Percentiles rank a stretch among this genome's conserved stretches.
Conservation (phyloP, 2,797 vertebrate species). For the Girardinus metallicus region DNA sequence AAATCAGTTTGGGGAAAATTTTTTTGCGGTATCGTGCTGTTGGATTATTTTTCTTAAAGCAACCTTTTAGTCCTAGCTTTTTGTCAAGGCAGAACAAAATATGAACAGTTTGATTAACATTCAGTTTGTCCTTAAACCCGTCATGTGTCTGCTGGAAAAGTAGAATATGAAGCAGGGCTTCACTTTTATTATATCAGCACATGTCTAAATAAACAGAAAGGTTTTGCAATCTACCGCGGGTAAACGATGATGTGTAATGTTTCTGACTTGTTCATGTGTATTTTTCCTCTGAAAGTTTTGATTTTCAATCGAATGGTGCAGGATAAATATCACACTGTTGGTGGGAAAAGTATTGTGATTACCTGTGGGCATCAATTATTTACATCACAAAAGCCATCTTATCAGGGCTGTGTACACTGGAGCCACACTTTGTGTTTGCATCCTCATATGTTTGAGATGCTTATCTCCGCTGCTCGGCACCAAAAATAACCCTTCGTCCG, state of each 20-base stretch:
- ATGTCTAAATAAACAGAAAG: neutral
- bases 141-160: neutral
- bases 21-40: neutral
- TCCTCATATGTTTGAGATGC: neutral
- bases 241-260: neutral
- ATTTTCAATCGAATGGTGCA: neutral
- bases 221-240: neutral
- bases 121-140: neutral
- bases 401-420: neutral
- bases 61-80: neutral
- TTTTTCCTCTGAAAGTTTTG: neutral
- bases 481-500: slow-evolving; percentile 28
- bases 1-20: neutral
- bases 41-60: neutral
- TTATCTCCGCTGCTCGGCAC: slow-evolving; percentile 6
- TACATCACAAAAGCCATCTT: neutral
- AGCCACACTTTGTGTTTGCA: neutral
- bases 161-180: neutral
- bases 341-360: neutral
- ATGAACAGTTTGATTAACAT: neutral
- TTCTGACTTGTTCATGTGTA: neutral
- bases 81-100: neutral
- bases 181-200: neutral
- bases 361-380: neutral
- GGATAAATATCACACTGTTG: neutral